These are phyloP conservation scores for Bruchidius siliquastri DNA, from an alignment of 2,888 invertebrate species.

Conservation along the genomic window DNA sequence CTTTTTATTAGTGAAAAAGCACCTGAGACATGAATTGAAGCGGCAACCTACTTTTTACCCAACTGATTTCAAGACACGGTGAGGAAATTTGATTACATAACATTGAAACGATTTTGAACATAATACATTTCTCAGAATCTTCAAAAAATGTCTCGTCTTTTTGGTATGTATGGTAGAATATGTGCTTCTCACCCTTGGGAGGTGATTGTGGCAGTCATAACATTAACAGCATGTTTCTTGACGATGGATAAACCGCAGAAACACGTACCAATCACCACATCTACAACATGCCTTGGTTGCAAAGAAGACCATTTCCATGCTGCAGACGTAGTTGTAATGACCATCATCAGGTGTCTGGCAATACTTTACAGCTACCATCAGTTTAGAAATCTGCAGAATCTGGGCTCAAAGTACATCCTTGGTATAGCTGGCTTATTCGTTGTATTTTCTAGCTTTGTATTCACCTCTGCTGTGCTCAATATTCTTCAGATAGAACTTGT, in stretches of 20 bases:
- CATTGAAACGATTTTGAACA: background rate
- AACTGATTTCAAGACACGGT: background rate
- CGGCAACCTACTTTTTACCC: background rate
- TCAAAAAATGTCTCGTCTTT: conserved; percentile 51
- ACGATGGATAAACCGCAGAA: conserved; percentile 57
- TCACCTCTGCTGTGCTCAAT: conserved; percentile 86
- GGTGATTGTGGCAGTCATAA: conserved; percentile 81
- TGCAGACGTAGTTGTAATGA: conserved; percentile 84
- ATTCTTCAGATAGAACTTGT: conserved; percentile 79
- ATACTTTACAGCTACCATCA: conserved; percentile 90
- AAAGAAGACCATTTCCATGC: conserved; percentile 65
- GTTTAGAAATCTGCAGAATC: conserved; percentile 78
- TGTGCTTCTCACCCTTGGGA: conserved; percentile 92
- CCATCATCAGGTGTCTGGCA: conserved; percentile 82
- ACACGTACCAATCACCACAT: conserved; percentile 35
- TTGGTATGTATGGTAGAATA: conserved; percentile 78
- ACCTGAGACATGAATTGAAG: background rate
- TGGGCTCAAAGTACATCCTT: conserved; percentile 80
- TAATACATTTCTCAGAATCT: background rate
- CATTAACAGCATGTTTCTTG: conserved; percentile 72
- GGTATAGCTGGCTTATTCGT: conserved; percentile 87
- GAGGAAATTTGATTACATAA: background rate
- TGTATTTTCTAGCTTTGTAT: conserved; percentile 87
- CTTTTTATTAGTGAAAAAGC: background rate
- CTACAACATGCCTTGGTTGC: conserved; percentile 28